These are phyloP conservation scores for Cephalopholis sonnerati DNA, from an alignment of 2,113 vertebrate species.

Conservation along the genomic window DNA sequence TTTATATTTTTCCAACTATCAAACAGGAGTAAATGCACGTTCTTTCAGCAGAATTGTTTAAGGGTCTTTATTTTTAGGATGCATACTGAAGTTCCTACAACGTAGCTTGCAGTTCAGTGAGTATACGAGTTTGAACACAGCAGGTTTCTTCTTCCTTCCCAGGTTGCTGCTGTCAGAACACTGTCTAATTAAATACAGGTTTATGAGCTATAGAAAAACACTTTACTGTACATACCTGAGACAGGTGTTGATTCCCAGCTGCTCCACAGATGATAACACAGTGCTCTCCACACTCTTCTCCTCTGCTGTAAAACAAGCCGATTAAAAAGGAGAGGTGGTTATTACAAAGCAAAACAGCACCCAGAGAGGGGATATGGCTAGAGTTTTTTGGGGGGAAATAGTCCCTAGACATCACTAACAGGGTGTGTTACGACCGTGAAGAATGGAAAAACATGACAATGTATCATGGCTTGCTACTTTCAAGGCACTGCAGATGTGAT, in stretches of 20 bases:
- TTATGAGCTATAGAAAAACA: constrained; percentile 35
- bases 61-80: not conserved
- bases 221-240: constrained; percentile 63
- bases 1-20: not conserved
- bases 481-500: constrained; percentile 16
- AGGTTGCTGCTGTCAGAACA: not conserved
- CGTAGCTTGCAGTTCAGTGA: not conserved
- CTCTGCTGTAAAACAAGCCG: constrained; percentile 57
- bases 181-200: constrained; percentile 7
- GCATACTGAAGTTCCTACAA: not conserved
- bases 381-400: not conserved
- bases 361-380: not conserved
- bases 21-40: not conserved
- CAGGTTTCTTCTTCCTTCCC: not conserved
- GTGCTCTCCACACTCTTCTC: constrained; percentile 49
- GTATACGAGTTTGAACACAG: not conserved
- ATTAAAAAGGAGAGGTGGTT: constrained; percentile 39
- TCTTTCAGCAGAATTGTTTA: not conserved
- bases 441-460: constrained; percentile 25
- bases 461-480: constrained; percentile 31
- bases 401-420: constrained; percentile 20
- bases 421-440: not conserved
- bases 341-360: constrained; percentile 1
- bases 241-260: constrained; percentile 74
- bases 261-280: constrained; percentile 66